Evolutionary conservation across 2,888 invertebrate genomes (phyloP), one percentile per base, ranked within the genome.

Genomic region (Hypercompe scribonia): DNA sequence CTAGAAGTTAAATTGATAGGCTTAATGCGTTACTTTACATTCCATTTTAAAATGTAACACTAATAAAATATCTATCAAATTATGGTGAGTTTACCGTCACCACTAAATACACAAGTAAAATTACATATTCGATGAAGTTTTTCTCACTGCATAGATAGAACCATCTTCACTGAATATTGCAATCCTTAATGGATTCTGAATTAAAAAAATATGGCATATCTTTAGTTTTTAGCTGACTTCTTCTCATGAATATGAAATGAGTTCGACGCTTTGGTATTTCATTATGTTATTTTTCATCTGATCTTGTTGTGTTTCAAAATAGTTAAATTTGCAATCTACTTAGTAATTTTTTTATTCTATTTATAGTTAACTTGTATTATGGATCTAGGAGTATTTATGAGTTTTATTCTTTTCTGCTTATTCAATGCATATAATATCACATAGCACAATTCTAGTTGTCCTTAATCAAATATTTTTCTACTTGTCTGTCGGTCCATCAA

Each of bases 131-230:
- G 31, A 7, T 61, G 2, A 61, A 61, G 61, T 61, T 61, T 61
- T 31, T 31, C 31, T 58, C 61, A 61, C 2, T 31, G 18, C 31
- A 31, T 28, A 61, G 31, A 31, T 31, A 31, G 18, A 31, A 31
- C 31, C 58, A 58, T 58, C 4, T 58, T 28, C 28, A 28, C 3
- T 31, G 15, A 61, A 61, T 31, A 31, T 61, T 61, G 61, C 61
- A 61, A 61, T 61, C 61, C 7, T n/a, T n/a, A n/a, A n/a, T n/a
- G n/a, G n/a, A 61, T 61, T 61, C 18, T 31, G 61, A 61, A 61
- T 61, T 61, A 34, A 58, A 58, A 54, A 54, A 65, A 54, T 65
- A 18, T 61, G 28, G 61, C 61, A 31, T 61, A 31, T 61, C 61
- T 15, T 61, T 18, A 61, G 31, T 61, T 61, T 61, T 31, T 31